Base-by-base conservation (phyloP, 2,113 vertebrate genomes). In the Trichomycterus rosablanca region DNA sequence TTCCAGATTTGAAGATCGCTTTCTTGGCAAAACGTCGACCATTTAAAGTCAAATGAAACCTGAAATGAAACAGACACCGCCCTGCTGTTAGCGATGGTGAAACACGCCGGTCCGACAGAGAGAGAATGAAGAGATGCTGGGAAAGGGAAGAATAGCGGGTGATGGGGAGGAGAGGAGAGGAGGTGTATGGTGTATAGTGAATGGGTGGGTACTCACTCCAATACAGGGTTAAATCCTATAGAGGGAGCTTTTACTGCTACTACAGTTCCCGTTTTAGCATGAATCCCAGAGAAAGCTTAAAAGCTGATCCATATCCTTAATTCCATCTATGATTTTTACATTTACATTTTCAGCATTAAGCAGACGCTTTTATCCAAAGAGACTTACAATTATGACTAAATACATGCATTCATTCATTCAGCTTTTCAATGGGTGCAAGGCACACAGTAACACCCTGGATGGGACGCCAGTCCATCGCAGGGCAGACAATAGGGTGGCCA, bases 121-220 rank as follows among this genome's bases (percentile, higher is more conserved):
- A 30, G 74, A 72, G 71, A 46, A 16, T 40, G 59, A 26, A 14
- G 37, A 40, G 37, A 40, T 40, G 37, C 37, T 14, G 37, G 40
- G 66, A 70, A 78, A 75, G 70, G 75, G 59, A 52, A 60, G 68
- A 76, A 72, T 57, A 75, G 74, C 65, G 20, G 57, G 50, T 39
- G 60, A 62, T 51, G 67, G 65, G 63, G 66, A 74, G 68, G 60
- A 70, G 70, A 71, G 71, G 55, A 39, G 71, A 24, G 26, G 26
- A 30, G 26, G 26, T 3, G 3, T 3, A 30, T 3, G 26, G 3
- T 30, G 26, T n/a, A n/a, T n/a, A n/a, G n/a, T 20, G 43, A 66
- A 81, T 78, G 78, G 81, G 84, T 75, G 85, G 81, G 78, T 79
- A 75, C 78, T 71, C 71, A 35, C 54, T 35, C 35, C 7, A 22